These are phyloP conservation scores for Podarcis siculus DNA, from an alignment of 2,797 vertebrate species.

Conservation along the genomic window DNA sequence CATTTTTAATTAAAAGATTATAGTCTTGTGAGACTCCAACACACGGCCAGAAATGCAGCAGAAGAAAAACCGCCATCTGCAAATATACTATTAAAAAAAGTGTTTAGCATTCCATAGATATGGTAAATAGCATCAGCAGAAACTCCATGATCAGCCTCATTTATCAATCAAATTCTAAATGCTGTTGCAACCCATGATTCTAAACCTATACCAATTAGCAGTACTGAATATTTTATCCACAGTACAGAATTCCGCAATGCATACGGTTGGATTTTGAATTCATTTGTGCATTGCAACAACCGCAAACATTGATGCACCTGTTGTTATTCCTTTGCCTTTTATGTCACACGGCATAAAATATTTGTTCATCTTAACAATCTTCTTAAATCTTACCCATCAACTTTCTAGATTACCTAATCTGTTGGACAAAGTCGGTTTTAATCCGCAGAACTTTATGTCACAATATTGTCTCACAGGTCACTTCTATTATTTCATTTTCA, in stretches of 20 bases:
- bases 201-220: not conserved
- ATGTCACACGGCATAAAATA: not conserved
- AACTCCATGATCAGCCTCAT: too few species aligned
- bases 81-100: not conserved
- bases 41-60: not conserved
- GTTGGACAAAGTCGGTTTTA: not conserved
- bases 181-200: not conserved
- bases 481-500: not conserved
- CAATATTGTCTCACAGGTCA: not conserved
- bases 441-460: not conserved
- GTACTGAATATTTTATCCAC: not conserved
- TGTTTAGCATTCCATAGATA: not conserved
- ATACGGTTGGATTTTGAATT: not conserved
- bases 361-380: not conserved
- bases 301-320: not conserved
- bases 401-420: not conserved
- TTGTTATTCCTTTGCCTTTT: not conserved
- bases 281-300: not conserved
- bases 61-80: not conserved
- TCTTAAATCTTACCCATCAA: not conserved
- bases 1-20: constrained; percentile 43
- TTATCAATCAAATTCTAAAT: not conserved
- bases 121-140: not conserved
- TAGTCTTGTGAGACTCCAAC: constrained; percentile 1
- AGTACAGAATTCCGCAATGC: not conserved